Evolutionary conservation across 2,888 invertebrate genomes (phyloP).

Genomic region (Drosophila siamana): DNA sequence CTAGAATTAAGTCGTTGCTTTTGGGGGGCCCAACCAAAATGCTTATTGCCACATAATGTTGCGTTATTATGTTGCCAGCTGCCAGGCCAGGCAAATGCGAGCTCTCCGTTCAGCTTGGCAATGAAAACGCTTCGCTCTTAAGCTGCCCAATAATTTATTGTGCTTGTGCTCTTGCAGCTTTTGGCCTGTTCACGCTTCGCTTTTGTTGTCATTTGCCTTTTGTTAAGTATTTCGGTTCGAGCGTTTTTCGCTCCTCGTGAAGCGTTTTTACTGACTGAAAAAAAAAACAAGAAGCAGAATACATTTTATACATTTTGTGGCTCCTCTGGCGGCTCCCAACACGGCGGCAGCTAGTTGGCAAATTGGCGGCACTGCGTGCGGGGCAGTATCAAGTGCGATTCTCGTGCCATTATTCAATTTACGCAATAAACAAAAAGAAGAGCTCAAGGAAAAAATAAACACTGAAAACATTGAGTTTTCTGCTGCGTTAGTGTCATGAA

Average conservation of each 20-base stretch:
- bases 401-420: constrained; percentile 32
- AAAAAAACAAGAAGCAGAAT: constrained; percentile 1
- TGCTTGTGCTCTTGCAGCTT: constrained; percentile 44
- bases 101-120: constrained; percentile 37
- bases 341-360: constrained; percentile 72
- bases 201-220: constrained; percentile 50
- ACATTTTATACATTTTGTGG: constrained; percentile 41
- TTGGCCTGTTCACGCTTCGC: constrained; percentile 31
- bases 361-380: constrained; percentile 70
- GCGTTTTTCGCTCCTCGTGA: constrained; percentile 65
- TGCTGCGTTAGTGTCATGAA: constrained; percentile 41
- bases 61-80: constrained; percentile 60
- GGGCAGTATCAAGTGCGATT: constrained; percentile 50
- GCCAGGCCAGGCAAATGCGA: background rate
- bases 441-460: constrained; percentile 9
- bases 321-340: constrained; percentile 51
- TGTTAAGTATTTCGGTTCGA: constrained; percentile 67
- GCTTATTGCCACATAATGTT: constrained; percentile 66
- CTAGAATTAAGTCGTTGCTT: constrained; percentile 64
- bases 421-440: constrained; percentile 20
- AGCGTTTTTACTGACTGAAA: constrained; percentile 45
- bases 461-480: background rate
- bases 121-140: constrained; percentile 43
- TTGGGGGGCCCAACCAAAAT: constrained; percentile 35
- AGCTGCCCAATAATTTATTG: constrained; percentile 43